Percentiles rank a stretch among this genome's conserved stretches.
phyloP scores from a whole-genome alignment of 2,797 vertebrate genomes.

The Momotus momota region DNA sequence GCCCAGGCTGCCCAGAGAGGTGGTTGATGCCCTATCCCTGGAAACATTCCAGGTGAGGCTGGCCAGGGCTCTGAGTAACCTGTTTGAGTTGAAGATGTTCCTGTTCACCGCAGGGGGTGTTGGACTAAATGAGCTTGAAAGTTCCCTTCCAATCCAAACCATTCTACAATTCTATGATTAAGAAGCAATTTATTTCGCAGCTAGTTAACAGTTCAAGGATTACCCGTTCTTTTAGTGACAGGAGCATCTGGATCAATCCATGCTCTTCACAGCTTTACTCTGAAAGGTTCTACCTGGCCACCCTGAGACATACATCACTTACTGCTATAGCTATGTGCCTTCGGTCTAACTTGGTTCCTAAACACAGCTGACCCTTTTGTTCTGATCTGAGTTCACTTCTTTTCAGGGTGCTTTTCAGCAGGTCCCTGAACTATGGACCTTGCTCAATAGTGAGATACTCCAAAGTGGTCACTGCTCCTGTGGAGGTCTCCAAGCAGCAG shows the following conservation, averaged over 20 bases:
- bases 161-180: too few relatives aligned
- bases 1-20: too few relatives aligned
- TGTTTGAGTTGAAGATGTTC: too few relatives aligned
- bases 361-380: fast-evolving
- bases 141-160: too few relatives aligned
- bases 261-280: fast-evolving
- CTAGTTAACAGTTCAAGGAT: neutral
- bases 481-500: neutral
- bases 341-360: neutral
- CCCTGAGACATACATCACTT: neutral
- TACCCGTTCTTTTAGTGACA: neutral
- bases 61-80: too few relatives aligned
- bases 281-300: fast-evolving
- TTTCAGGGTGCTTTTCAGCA: too few relatives aligned
- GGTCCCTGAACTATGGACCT: too few relatives aligned
- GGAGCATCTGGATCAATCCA: neutral
- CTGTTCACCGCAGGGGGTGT: too few relatives aligned
- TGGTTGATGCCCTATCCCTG: too few relatives aligned
- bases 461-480: fast-evolving
- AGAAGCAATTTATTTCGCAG: neutral
- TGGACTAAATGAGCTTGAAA: too few relatives aligned
- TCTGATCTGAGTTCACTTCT: fast-evolving
- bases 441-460: fast-evolving
- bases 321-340: neutral
- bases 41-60: too few relatives aligned